phyloP scores from a whole-genome alignment of 2,797 vertebrate genomes.

The Mus caroli region DNA sequence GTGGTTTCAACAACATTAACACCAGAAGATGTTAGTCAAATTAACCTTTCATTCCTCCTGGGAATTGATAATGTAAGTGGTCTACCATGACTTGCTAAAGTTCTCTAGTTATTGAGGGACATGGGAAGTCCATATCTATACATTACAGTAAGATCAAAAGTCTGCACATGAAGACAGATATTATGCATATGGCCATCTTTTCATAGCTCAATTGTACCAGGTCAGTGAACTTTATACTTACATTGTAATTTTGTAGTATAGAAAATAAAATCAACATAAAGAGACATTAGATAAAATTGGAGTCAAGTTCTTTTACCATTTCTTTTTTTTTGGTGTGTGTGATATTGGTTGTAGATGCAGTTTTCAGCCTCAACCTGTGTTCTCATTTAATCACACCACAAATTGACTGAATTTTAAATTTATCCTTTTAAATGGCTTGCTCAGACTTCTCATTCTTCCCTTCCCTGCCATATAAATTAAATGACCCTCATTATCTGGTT shows the following conservation, averaged over 20 bases:
- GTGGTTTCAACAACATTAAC: background rate
- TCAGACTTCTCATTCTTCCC: background rate
- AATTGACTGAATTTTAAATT: background rate
- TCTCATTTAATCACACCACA: conserved; percentile 34
- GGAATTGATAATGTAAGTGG: conserved; percentile 9
- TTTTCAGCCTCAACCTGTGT: conserved; percentile 7
- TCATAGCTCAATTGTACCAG: background rate
- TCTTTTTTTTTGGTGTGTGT: background rate
- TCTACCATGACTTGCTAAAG: conserved; percentile 8
- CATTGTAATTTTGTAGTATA: conserved; percentile 20
- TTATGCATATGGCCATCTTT: background rate
- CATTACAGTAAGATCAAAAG: background rate
- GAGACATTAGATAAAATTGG: conserved; percentile 11
- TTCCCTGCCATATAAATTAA: background rate
- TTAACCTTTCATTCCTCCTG: background rate
- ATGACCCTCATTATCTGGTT: conserved; percentile 45
- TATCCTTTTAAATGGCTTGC: conserved; percentile 10
- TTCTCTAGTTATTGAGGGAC: background rate
- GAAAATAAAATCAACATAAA: conserved; percentile 7
- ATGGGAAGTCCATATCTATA: background rate
- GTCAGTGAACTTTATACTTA: background rate
- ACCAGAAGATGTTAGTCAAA: conserved; percentile 41
- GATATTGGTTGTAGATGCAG: background rate
- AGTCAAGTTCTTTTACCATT: conserved; percentile 13
- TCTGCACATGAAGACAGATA: background rate